phyloP scores from a whole-genome alignment of 1,140 invertebrate species.

The Telenomus remus region DNA sequence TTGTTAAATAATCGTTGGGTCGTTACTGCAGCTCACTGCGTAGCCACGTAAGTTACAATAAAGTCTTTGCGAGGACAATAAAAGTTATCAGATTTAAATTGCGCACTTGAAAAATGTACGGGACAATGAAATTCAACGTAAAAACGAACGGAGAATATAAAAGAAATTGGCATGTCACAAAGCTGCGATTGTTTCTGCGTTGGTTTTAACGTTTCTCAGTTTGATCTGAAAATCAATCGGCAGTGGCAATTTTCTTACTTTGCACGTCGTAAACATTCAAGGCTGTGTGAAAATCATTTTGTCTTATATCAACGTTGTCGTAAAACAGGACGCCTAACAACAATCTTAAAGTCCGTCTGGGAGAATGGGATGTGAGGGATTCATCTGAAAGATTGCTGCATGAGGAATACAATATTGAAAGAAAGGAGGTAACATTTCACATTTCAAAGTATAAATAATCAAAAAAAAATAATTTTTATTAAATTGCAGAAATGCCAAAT shows the following conservation, averaged over 20 bases:
- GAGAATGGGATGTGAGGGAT: conserved; percentile 93
- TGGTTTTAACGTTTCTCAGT: too few relatives aligned
- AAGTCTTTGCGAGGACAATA: background rate
- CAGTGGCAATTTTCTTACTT: too few relatives aligned
- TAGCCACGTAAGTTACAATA: conserved; percentile 83
- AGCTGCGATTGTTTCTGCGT: too few relatives aligned
- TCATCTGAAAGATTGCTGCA: conserved; percentile 87
- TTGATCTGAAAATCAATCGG: too few relatives aligned
- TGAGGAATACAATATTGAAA: conserved; percentile 91
- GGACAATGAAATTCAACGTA: background rate
- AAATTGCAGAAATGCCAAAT: too few relatives aligned
- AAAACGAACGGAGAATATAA: background rate
- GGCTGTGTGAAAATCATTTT: conserved; percentile 5
- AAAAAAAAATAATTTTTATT: too few relatives aligned
- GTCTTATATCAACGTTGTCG: conserved; percentile 47
- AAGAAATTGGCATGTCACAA: too few relatives aligned
- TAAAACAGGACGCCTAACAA: conserved; percentile 83
- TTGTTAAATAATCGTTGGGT: conserved; percentile 93
- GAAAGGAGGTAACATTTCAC: conserved; percentile 83
- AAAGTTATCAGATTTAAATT: background rate
- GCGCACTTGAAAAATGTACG: background rate
- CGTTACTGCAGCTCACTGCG: conserved; percentile 91
- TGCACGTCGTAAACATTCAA: too few relatives aligned
- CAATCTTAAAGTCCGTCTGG: conserved; percentile 89
- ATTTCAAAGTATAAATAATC: too few relatives aligned